Evolutionary conservation across 2,113 vertebrate genomes (phyloP).

Genomic region (Rhadina sibilatrix): DNA sequence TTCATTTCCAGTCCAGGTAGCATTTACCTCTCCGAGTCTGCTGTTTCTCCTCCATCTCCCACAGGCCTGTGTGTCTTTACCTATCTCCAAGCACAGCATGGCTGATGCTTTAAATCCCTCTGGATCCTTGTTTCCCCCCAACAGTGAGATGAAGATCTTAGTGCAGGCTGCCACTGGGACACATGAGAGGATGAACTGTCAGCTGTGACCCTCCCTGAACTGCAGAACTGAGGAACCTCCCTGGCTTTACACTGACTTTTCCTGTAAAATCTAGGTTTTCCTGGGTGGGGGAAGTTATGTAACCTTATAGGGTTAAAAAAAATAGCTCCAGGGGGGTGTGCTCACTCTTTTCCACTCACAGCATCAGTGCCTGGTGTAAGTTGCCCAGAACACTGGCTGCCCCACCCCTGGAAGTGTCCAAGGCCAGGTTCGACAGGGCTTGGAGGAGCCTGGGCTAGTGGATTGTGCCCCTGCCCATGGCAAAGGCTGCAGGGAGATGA

Average conservation of each 20-base stretch:
- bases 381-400: not conserved
- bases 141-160: not conserved
- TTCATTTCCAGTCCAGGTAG: not conserved
- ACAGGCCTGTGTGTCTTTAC: not conserved
- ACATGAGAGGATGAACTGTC: not conserved
- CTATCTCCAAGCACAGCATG: not conserved
- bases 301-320: not conserved
- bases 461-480: not conserved
- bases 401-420: not conserved
- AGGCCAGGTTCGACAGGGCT: not conserved
- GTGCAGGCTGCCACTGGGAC: not conserved
- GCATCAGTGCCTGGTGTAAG: not conserved
- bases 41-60: not conserved
- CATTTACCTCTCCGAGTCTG: not conserved
- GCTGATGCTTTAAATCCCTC: not conserved
- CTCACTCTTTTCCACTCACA: not conserved
- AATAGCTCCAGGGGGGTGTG: not conserved
- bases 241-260: not conserved
- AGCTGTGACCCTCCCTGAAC: not conserved
- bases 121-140: not conserved
- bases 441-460: not conserved
- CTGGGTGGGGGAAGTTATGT: accelerated
- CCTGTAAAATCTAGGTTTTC: not conserved
- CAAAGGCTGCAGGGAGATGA: not conserved
- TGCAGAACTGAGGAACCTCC: not conserved